phyloP scores from a whole-genome alignment of 2,888 invertebrate species.

The Argyresthia goedartella region DNA sequence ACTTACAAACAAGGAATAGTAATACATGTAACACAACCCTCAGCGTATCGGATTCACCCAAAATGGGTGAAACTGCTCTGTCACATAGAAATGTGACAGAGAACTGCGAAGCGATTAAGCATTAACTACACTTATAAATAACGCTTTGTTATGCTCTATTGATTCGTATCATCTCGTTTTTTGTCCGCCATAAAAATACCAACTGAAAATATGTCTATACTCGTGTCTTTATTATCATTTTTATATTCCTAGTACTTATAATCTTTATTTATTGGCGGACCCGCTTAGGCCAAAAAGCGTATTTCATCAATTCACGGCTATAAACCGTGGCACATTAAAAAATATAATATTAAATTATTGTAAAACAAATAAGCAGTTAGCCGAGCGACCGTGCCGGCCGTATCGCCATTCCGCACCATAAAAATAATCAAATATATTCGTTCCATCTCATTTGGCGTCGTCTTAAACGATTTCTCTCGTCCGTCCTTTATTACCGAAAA shows the following conservation, averaged over 20 bases:
- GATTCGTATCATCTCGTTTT: constrained; percentile 47
- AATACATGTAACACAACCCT: constrained; percentile 15
- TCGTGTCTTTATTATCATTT: no score
- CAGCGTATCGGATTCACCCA: constrained; percentile 40
- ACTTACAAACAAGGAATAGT: neutral
- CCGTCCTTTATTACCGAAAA: constrained; percentile 70
- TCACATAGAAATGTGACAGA: constrained; percentile 33
- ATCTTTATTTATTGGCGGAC: constrained; percentile 9
- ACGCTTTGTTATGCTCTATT: constrained; percentile 36
- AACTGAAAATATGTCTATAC: no score
- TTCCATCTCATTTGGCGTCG: constrained; percentile 69
- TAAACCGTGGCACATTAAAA: constrained; percentile 34
- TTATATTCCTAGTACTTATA: no score
- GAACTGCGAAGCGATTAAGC: constrained; percentile 26
- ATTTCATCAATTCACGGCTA: constrained; percentile 16
- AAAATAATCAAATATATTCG: constrained; percentile 71
- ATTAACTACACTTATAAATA: constrained; percentile 55
- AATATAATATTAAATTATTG: constrained; percentile 50
- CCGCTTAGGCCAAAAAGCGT: constrained; percentile 8
- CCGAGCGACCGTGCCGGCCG: constrained; percentile 32
- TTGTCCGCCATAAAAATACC: constrained; percentile 41
- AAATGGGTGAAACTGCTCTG: constrained; percentile 49
- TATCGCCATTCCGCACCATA: constrained; percentile 66
- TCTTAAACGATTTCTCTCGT: constrained; percentile 72
- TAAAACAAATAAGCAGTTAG: constrained; percentile 65